Evolutionary conservation across 2,113 vertebrate genomes (phyloP), one percentile per base, ranked within the genome.

Genomic region (Arenaria interpres): DNA sequence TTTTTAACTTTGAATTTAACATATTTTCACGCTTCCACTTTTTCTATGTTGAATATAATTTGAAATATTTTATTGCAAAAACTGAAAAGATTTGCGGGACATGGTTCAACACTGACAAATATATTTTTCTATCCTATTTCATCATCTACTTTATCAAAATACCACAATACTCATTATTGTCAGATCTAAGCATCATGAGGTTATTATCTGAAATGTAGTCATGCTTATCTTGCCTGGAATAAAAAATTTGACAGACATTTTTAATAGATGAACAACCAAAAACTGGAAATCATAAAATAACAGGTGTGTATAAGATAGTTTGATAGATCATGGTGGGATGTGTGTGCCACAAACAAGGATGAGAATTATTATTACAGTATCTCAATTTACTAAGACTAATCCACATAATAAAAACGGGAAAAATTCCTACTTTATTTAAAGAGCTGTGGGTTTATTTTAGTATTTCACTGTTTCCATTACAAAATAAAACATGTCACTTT

Each of bases 401-500:
- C 11, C 21, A 69, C n/a, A 43, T 78, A 63, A 64, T n/a, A 74
- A 93, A 88, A 77, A 62, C 18, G 4, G n/a, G 27, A 67, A 14
- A 7, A 37, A 15, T 81, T 59, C 69, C 7, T 66, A 35, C 25
- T 76, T 50, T 57, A 50, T 81, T 77, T 60, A 64, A 53, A 86
- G 12, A 4, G 4, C 6, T 80, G 16, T 59, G 2, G 37, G 17
- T 80, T 93, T 81, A 25, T 76, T 83, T 94, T 63, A 84, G 6
- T 51, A 16, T 59, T 86, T 66, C 5, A 50, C 25, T 64, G 2
- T 0, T 18, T 48, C 45, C 54, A n/a, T 86, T 46, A 83, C n/a
- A 75, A 82, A 96, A 76, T 60, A 80, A 88, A 93, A 85, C 64
- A 83, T 76, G 69, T 84, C 50, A 71, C 37, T 89, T 92, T 71